A percentile compares a stretch with the other conserved stretches of the same genome.
These are phyloP conservation scores for Adelges cooleyi DNA, from an alignment of 1,140 invertebrate species.

Conservation along the genomic window DNA sequence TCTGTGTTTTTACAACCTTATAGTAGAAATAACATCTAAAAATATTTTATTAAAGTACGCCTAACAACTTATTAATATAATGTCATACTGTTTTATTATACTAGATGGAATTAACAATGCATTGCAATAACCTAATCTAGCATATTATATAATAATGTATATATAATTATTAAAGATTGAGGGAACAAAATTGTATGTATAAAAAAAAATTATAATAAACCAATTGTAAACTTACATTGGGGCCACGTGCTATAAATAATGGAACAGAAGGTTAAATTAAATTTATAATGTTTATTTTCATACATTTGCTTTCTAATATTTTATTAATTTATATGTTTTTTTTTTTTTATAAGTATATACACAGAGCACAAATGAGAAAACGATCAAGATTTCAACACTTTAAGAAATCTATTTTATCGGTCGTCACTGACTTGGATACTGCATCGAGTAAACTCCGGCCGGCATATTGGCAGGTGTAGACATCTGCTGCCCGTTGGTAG, in stretches of 20 bases:
- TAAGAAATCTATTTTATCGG: conserved; percentile 22
- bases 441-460: conserved; percentile 21
- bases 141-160: not conserved
- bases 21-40: conserved; percentile 24
- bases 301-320: conserved; percentile 26
- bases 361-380: conserved; percentile 23
- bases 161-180: not conserved
- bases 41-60: conserved; percentile 5
- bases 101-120: conserved; percentile 25
- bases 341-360: conserved; percentile 3
- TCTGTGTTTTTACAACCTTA: conserved; percentile 23
- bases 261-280: conserved; percentile 27
- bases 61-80: conserved; percentile 11
- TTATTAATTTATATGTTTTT: conserved; percentile 3
- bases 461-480: conserved; percentile 20
- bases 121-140: conserved; percentile 23
- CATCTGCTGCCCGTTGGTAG: conserved; percentile 20
- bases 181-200: conserved; percentile 2
- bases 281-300: conserved; percentile 28
- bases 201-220: conserved; percentile 2
- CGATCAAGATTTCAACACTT: conserved; percentile 16
- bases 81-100: conserved; percentile 15
- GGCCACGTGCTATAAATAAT: conserved; percentile 26
- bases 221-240: not conserved
- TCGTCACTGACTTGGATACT: conserved; percentile 27